phyloP scores from a whole-genome alignment of 2,888 invertebrate species.

The Luperina nickerlii region DNA sequence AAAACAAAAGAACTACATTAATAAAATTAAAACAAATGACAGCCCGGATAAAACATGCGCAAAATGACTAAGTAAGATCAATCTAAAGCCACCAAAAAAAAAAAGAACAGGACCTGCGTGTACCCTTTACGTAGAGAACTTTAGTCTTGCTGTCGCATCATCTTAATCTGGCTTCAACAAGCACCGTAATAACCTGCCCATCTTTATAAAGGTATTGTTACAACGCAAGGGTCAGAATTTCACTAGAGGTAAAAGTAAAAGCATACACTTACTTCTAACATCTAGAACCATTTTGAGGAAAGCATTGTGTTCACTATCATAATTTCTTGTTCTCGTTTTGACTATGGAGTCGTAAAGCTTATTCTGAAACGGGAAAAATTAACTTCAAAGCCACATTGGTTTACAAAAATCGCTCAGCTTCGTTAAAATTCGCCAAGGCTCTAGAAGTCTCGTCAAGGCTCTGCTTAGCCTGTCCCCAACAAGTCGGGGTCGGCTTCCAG shows the following conservation, averaged over 20 bases:
- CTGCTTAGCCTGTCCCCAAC: too few species aligned
- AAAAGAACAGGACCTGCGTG: not conserved
- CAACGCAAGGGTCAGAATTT: not conserved
- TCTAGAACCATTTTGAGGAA: constrained; percentile 96
- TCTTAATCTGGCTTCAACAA: not conserved
- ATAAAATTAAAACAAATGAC: not conserved
- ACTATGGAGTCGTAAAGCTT: constrained; percentile 94
- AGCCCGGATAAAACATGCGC: not conserved
- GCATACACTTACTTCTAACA: constrained; percentile 92
- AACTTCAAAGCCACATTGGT: not conserved
- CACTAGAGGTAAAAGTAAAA: not conserved
- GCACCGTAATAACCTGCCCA: not conserved
- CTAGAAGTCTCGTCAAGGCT: too few species aligned
- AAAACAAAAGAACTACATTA: not conserved
- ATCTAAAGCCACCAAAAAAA: not conserved
- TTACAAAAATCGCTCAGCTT: not conserved
- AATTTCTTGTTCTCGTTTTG: constrained; percentile 91
- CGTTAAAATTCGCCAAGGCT: not conserved
- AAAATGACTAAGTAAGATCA: not conserved
- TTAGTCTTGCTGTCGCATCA: not conserved
- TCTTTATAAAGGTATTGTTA: not conserved
- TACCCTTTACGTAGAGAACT: not conserved
- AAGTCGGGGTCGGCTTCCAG: too few species aligned
- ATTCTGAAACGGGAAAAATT: constrained; percentile 81
- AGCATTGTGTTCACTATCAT: constrained; percentile 94